Evolutionary conservation across 1,140 invertebrate genomes (phyloP), one percentile per base, ranked within the genome.

Genomic region (Patella vulgata): DNA sequence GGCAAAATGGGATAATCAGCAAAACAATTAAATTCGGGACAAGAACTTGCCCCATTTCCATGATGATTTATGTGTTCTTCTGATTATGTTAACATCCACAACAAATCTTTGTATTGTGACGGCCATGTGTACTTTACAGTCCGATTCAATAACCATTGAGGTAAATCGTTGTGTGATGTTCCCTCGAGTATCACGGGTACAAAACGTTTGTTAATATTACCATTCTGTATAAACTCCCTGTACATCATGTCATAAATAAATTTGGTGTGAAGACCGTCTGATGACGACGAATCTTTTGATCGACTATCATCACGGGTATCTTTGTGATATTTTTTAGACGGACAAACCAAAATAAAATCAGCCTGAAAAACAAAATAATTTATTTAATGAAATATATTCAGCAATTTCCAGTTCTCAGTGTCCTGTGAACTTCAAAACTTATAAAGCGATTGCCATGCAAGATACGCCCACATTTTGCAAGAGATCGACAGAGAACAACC

Each of bases 301-400:
- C n/a, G n/a, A n/a, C n/a, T n/a, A n/a, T n/a, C n/a, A n/a, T 44
- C 44, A 19, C 64, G 50, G n/a, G 64, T 55, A 19, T 75, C 68
- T 23, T 51, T 31, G 21, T 66, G 52, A 40, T 77, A 77, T 31
- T 60, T 47, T 8, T 61, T 44, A 8, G 71, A 74, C 3, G 72
- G 51, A 59, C 71, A 77, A 21, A 71, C 57, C 23, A 77, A 51
- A 23, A 77, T 59, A 47, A 74, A 77, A 44, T 77, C 72, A 56
- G 72, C 69, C 74, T 77, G 48, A 9, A 66, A 65, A 42, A 51
- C 50, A 39, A 39, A 55, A 36, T 59, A 3, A 62, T 28, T n/a
- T n/a, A n/a, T n/a, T n/a, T n/a, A n/a, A n/a, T n/a, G n/a, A n/a
- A n/a, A n/a, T n/a, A n/a, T n/a, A n/a, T n/a, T n/a, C n/a, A n/a